Base-by-base conservation (phyloP, 2,888 invertebrate species). In the Dryobota labecula region DNA sequence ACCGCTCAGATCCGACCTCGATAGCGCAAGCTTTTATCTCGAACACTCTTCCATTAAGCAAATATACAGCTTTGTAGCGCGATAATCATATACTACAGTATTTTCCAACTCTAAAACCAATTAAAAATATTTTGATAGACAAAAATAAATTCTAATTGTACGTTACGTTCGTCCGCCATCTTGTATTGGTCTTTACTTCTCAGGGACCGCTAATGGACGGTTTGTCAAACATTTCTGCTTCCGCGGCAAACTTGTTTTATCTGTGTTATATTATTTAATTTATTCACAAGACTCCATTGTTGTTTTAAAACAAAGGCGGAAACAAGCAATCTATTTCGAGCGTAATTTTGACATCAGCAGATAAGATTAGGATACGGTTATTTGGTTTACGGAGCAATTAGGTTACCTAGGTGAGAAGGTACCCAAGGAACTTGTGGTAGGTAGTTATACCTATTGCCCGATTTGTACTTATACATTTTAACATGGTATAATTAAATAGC, bases 91-190 rank as follows among this genome's bases (percentile, higher is more conserved):
- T 91, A 93, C 91, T 92, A 92, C 93, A 92, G 87, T 93, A 93
- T 94, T 94, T 94, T 93, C 88, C 92, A 91, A 92, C 92, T 91
- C 90, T 90, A 92, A 93, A 94, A 93, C 90, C 93, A 94, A 95
- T 94, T 95, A 94, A 95, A 94, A 94, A 95, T 91, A 94, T 94
- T 95, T 95, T 94, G 94, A 95, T 95, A 94, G 95, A 94, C 94
- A 95, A 94, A 93, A 94, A 92, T 91, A 91, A 91, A 91, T 90
- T 91, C 80, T 93, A 93, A 94, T 94, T 92, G 90, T 81, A 90
- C 77, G 88, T 89, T 90, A 82, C 86, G 84, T 60, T 72, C 80
- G 81, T 84, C 83, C 84, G 91, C 90, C 91, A 92, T 92, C 88
- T 91, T 90, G 91, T 90, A 91, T 89, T 84, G 80, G 84, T 83